Evolutionary conservation across 2,797 vertebrate genomes (phyloP), one percentile per base, ranked within the genome.

Genomic region (Protosalanx chinensis): DNA sequence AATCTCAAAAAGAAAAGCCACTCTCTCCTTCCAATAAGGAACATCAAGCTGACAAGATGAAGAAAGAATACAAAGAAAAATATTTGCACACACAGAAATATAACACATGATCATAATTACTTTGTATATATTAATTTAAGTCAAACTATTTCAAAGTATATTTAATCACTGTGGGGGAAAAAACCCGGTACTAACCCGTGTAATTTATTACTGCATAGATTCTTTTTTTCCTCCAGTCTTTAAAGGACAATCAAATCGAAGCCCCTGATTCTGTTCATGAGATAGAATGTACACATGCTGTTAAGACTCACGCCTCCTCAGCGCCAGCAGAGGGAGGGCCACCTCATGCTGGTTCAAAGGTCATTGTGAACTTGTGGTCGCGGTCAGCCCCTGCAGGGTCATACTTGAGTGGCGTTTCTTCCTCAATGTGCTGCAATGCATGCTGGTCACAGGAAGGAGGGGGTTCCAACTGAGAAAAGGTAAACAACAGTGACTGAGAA

Each of bases 391-490:
- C 32, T 71, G 35, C 27, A 49, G 20, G 23, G 41, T 64, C 18
- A 27, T 4, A 32, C 46, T 67, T 3, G 35, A 65, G 15, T 18
- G 1, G 80, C 78, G 73, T 81, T 88, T 91, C 92, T 74, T 96
- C 94, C 85, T 89, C 77, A 81, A 93, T 93, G 85, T 92, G 90
- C 83, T 91, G 89, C 72, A 91, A 84, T 61, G 63, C 77, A 76
- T 73, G 88, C 72, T 84, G 87, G 82, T 98, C 93, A 96, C 91
- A 95, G 93, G 87, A 82, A 82, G 75, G 93, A 82, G 84, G 90
- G 85, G 84, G 91, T 87, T 85, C 88, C 90, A 87, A 87, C 93
- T 95, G 83, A 53, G 23, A 85, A 76, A 67, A 75, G 64, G 72
- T 6, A 61, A 4, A 67, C 8, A 58, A 15, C 23, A 61, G 16